phyloP scores from a whole-genome alignment of 2,113 vertebrate species.

The Pitta sordida region DNA sequence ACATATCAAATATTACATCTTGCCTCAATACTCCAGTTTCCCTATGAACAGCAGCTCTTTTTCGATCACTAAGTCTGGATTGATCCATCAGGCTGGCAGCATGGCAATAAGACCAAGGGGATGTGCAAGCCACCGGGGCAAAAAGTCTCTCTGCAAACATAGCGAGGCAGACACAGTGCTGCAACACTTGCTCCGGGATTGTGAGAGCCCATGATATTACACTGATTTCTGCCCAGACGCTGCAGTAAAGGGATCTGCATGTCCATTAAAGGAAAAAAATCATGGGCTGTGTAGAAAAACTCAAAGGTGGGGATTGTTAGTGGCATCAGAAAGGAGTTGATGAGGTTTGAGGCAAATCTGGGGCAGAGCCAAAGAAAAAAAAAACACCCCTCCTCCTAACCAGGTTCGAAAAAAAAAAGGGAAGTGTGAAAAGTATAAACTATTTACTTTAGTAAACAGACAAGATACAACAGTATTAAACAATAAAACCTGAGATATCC shows the following conservation, averaged over 20 bases:
- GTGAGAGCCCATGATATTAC: neutral
- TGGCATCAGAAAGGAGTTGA: neutral
- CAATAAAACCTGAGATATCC: too few relatives aligned
- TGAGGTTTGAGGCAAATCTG: too few relatives aligned
- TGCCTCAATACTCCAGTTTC: neutral
- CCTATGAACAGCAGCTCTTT: neutral
- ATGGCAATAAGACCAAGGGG: neutral
- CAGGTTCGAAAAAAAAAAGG: too few relatives aligned
- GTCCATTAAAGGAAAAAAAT: neutral
- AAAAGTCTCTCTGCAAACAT: neutral
- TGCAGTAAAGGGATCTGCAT: neutral
- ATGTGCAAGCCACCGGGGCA: neutral
- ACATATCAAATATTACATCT: neutral
- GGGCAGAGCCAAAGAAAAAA: too few relatives aligned
- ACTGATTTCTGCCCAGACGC: neutral
- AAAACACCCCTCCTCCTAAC: too few relatives aligned
- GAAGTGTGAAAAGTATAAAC: too few relatives aligned
- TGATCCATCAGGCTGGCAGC: neutral
- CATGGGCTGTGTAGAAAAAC: neutral
- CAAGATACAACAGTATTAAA: too few relatives aligned
- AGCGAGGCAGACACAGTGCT: neutral
- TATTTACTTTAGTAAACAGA: too few relatives aligned
- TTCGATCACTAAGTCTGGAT: neutral
- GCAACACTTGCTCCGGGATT: neutral
- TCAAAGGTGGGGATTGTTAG: neutral